phyloP scores from a whole-genome alignment of 1,140 invertebrate genomes.

The Cyrtorhinus lividipennis region DNA sequence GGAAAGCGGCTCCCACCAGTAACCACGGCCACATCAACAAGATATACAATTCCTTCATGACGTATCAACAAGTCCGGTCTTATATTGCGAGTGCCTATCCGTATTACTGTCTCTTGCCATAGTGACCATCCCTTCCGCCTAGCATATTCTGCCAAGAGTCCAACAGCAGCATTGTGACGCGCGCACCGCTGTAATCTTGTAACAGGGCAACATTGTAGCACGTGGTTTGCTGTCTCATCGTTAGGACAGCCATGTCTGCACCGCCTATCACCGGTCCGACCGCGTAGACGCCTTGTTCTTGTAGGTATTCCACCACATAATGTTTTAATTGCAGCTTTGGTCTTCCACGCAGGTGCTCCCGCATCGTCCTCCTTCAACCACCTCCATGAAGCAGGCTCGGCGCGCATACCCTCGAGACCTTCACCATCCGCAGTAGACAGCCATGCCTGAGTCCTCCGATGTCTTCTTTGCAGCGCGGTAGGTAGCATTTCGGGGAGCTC shows the following conservation, averaged over 20 bases:
- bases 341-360: neutral
- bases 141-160: too few relatives aligned
- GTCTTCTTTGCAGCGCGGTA: neutral
- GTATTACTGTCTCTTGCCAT: too few relatives aligned
- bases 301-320: neutral
- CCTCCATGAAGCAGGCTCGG: neutral
- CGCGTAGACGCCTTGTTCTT: neutral
- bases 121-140: too few relatives aligned
- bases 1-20: too few relatives aligned
- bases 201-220: neutral
- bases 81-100: too few relatives aligned
- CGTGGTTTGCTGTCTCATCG: neutral
- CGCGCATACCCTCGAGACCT: neutral
- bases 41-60: too few relatives aligned
- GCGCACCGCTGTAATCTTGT: neutral
- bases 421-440: neutral
- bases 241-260: neutral
- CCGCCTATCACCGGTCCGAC: neutral
- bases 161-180: neutral
- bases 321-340: neutral
- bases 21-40: too few relatives aligned
- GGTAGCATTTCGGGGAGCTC: neutral
- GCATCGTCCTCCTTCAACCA: neutral
- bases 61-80: too few relatives aligned
- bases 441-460: neutral